phyloP scores from a whole-genome alignment of 2,113 vertebrate species.

The Gobiocypris rarus region DNA sequence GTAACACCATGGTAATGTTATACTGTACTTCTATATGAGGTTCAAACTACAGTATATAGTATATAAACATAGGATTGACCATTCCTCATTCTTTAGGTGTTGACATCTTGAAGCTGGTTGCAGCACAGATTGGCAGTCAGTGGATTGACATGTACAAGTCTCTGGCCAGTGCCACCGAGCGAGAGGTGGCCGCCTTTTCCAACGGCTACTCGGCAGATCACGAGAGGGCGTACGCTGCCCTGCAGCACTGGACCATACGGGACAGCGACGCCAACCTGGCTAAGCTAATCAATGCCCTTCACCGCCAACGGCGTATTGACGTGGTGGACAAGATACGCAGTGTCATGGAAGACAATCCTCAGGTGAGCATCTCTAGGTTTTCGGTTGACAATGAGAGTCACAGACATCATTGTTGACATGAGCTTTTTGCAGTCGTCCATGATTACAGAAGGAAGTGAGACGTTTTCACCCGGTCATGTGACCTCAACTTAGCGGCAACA shows the following conservation, averaged over 20 bases:
- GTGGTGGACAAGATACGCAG: constrained; percentile 95
- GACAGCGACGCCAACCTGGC: constrained; percentile 94
- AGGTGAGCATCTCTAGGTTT: constrained; percentile 73
- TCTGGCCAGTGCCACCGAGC: constrained; percentile 89
- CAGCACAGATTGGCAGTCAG: constrained; percentile 90
- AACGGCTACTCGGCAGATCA: constrained; percentile 87
- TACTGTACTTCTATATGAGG: neutral
- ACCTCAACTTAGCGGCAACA: neutral
- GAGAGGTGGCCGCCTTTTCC: constrained; percentile 92
- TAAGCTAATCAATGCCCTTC: constrained; percentile 91
- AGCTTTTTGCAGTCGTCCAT: neutral
- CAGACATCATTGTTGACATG: neutral
- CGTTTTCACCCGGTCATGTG: neutral
- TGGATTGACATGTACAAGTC: constrained; percentile 96
- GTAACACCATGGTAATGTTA: neutral
- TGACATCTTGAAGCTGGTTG: constrained; percentile 93
- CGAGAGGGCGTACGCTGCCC: constrained; percentile 88
- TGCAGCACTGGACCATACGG: constrained; percentile 96
- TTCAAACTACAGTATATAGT: neutral
- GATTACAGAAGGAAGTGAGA: neutral
- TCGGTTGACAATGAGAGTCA: neutral
- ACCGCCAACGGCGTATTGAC: constrained; percentile 89
- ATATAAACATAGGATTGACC: neutral
- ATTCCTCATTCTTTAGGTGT: constrained; percentile 78
- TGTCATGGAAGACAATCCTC: constrained; percentile 92